A percentile compares a stretch with the other conserved stretches of the same genome.
phyloP scores from a whole-genome alignment of 2,113 vertebrate genomes.

The Suricata suricatta region DNA sequence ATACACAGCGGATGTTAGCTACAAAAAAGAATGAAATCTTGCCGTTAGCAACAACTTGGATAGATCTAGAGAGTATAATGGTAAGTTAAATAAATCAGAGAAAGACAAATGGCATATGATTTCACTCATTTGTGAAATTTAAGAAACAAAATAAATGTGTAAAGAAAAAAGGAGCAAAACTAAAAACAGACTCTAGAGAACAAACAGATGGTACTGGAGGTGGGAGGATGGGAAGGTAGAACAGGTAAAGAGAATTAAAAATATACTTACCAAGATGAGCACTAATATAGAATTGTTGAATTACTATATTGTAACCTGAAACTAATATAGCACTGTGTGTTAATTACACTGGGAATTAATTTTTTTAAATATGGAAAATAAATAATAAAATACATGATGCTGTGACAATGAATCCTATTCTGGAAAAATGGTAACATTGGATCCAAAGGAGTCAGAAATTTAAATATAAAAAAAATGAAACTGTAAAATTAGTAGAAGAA shows the following conservation, averaged over 20 bases:
- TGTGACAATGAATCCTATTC: background rate
- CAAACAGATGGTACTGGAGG: background rate
- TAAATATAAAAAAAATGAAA: constrained; percentile 1
- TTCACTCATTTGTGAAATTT: background rate
- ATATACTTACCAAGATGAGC: background rate
- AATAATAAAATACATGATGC: background rate
- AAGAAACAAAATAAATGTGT: background rate
- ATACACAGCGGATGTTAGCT: background rate
- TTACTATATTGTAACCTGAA: background rate
- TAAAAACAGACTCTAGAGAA: background rate
- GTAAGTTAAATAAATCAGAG: background rate
- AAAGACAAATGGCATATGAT: background rate
- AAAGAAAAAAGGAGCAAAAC: background rate
- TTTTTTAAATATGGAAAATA: background rate
- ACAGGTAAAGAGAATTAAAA: background rate
- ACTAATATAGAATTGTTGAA: background rate
- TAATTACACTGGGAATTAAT: background rate
- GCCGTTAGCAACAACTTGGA: background rate
- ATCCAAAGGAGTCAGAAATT: background rate
- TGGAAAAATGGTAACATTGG: background rate
- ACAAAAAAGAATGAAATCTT: background rate
- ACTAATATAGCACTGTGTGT: background rate
- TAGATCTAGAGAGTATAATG: background rate
- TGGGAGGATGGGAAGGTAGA: background rate
- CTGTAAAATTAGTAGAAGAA: background rate